phyloP scores from a whole-genome alignment of 1,140 invertebrate species.

The Sweltsa coloradensis region DNA sequence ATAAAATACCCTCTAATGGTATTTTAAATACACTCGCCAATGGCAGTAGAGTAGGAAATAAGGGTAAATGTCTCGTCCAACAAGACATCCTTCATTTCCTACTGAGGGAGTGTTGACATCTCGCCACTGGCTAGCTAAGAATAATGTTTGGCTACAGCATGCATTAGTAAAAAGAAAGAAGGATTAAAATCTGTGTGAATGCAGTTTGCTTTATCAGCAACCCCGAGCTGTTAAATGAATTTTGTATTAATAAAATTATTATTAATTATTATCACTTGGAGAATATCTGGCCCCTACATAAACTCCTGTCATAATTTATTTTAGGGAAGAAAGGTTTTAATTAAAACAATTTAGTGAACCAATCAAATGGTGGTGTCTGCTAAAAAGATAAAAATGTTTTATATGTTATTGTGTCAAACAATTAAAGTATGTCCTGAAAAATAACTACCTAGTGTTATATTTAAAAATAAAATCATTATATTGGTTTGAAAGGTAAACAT shows the following conservation, averaged over 20 bases:
- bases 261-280: not conserved
- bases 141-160: too few relatives aligned
- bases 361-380: constrained; percentile 4
- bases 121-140: too few relatives aligned
- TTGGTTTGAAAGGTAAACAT: too few relatives aligned
- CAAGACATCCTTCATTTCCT: too few relatives aligned
- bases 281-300: constrained; percentile 4
- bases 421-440: constrained; percentile 3
- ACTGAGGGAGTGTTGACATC: too few relatives aligned
- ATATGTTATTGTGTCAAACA: not conserved
- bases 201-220: too few relatives aligned
- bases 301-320: constrained; percentile 5
- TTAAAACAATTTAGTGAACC: constrained; percentile 7
- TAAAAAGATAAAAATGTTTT: constrained; percentile 5
- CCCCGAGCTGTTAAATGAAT: not conserved
- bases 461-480: not conserved
- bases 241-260: not conserved
- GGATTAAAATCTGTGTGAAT: too few relatives aligned
- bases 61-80: too few relatives aligned
- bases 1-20: too few relatives aligned
- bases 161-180: too few relatives aligned
- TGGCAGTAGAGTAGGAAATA: too few relatives aligned
- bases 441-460: not conserved
- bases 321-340: constrained; percentile 3
- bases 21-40: too few relatives aligned